Conservation (phyloP, 2,888 invertebrate genomes). For the Pediacus dermestoides region DNA sequence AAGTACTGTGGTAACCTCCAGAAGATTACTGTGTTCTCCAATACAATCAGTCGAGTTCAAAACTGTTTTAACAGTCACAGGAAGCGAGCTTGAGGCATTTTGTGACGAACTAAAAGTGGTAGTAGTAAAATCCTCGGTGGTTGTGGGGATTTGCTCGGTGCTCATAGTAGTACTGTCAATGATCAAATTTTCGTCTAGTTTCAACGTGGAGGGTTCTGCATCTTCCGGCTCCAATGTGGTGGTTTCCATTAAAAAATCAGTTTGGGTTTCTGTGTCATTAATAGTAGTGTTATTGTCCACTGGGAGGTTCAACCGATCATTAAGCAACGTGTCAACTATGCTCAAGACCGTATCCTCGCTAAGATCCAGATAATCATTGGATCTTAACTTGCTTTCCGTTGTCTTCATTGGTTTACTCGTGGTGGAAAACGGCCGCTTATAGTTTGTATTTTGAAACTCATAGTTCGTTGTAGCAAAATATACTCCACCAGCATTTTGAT, state of each 20-base stretch:
- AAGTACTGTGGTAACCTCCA: constrained; percentile 19
- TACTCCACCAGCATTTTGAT: too few species aligned
- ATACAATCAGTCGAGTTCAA: constrained; percentile 43
- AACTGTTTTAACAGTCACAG: constrained; percentile 38
- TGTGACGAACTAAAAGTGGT: constrained; percentile 10
- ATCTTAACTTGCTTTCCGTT: constrained; percentile 20
- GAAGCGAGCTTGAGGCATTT: too few species aligned
- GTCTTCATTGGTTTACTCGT: constrained; percentile 4
- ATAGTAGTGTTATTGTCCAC: constrained; percentile 25
- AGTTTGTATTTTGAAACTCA: constrained; percentile 27
- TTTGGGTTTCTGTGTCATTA: constrained; percentile 6
- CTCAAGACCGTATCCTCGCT: constrained; percentile 30
- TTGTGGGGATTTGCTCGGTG: constrained; percentile 9
- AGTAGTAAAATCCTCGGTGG: constrained; percentile 11
- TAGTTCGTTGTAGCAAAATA: constrained; percentile 29
- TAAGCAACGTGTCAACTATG: constrained; percentile 34
- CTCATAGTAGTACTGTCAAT: constrained; percentile 2
- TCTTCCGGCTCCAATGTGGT: constrained; percentile 2
- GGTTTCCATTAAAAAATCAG: background rate
- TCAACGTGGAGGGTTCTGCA: background rate
- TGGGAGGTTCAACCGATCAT: constrained; percentile 34
- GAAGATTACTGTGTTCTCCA: constrained; percentile 16
- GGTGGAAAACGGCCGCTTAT: constrained; percentile 25
- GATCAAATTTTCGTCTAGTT: too few species aligned
- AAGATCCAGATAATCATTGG: constrained; percentile 24